Conservation (phyloP, 2,797 vertebrate genomes). For the Rhinichthys osculus region DNA sequence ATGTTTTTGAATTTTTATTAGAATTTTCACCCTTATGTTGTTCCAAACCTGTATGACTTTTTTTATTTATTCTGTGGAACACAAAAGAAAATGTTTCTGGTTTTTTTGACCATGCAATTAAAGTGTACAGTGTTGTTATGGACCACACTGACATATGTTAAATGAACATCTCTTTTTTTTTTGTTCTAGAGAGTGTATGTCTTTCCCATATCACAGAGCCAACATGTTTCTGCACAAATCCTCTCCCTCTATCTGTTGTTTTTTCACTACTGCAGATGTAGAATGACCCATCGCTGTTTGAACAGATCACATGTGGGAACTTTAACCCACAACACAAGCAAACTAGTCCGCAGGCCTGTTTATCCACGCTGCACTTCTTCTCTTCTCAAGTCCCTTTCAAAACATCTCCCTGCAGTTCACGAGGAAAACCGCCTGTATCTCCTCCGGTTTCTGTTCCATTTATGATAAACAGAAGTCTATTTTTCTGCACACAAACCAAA, state of each 20-base stretch:
- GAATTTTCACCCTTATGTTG: not conserved
- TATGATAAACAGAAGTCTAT: constrained; percentile 36
- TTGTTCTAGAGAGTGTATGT: not conserved
- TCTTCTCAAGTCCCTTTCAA: not conserved
- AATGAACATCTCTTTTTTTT: not conserved
- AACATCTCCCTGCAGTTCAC: constrained; percentile 5
- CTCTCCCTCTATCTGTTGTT: not conserved
- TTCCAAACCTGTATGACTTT: not conserved
- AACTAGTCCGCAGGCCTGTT: constrained; percentile 6
- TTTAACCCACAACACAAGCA: constrained; percentile 44
- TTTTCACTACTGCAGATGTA: not conserved
- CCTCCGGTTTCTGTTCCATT: constrained; percentile 3
- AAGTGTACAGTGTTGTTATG: not conserved
- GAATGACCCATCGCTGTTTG: constrained; percentile 36
- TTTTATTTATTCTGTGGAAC: not conserved
- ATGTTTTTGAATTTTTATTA: not conserved
- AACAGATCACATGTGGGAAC: constrained; percentile 18
- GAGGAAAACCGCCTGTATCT: not conserved
- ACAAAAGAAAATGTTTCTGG: not conserved
- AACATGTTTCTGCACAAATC: not conserved
- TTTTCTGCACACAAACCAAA: constrained; percentile 31
- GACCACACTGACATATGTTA: not conserved
- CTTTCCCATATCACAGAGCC: not conserved
- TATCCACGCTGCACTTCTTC: constrained; percentile 3
- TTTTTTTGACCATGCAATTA: not conserved